Base-by-base conservation (phyloP, 2,888 invertebrate genomes). In the Falcaria lacertinaria region DNA sequence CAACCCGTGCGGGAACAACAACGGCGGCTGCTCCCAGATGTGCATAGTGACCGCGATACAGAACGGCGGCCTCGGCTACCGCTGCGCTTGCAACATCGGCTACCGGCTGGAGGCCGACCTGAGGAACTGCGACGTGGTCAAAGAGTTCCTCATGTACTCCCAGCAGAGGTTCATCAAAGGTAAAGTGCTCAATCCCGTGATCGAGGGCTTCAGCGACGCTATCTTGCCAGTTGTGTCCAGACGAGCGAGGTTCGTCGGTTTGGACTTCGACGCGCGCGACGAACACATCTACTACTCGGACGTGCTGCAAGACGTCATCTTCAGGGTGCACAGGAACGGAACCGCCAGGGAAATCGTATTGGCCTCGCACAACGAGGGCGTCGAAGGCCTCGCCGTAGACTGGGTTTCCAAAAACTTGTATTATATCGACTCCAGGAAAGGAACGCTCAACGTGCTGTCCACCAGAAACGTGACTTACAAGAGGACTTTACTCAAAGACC, bases 271-370 rank as follows among this genome's bases (percentile, higher is more conserved):
- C 76, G 94, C 97, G 0, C 89, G 94, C 40, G 95, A 96, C 57
- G 93, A 96, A 64, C 95, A 96, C 64, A 97, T 99, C 54, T 99
- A 98, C 80, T 99, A 98, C 80, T 98, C 98, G 0, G 99, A 99
- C 74, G 98, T 99, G 0, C 91, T 98, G 15, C 96, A 98, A 82
- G 97, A 98, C 75, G 98, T 98, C 0, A 98, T 98, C 53, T 97
- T 97, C 75, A 87, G 95, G 15, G 94, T 95, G 0, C 94, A 94
- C 61, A 90, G 94, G 48, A 95, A 95, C 60, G 95, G 95, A 36
- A 94, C 94, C 0, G 92, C 94, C 0, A 91, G 94, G 17, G 97
- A 97, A 81, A 97, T 97, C 43, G 97, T 98, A 0, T 78, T 98
- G 32, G 97, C 98, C 0, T 97, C 97, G 0, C 98, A 98, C 74